A percentile compares a stretch with the other conserved stretches of the same genome.
These are phyloP conservation scores for Cassiopea andromeda DNA, from an alignment of 30 jellyfish, hydroid and myxozoan species.

Conservation along the genomic window DNA sequence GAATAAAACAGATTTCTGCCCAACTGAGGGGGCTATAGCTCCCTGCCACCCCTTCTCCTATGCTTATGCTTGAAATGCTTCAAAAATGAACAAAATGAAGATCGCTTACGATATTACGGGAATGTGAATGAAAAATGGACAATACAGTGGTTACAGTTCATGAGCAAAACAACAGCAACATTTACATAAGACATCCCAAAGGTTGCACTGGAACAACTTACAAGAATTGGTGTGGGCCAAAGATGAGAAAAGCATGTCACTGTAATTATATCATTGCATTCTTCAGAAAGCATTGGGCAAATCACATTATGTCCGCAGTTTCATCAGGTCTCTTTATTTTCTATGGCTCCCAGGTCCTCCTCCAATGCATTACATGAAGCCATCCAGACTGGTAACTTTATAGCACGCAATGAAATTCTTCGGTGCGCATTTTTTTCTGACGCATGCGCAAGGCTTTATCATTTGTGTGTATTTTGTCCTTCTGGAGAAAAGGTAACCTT, in stretches of 20 bases:
- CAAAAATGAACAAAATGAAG: not conserved
- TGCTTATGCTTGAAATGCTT: no score
- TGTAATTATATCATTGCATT: not conserved
- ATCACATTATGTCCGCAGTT: not conserved
- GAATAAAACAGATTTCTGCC: no score
- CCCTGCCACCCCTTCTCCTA: no score
- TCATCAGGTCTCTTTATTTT: not conserved
- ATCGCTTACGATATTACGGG: not conserved
- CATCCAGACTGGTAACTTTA: no score
- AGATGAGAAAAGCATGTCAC: not conserved
- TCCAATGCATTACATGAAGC: no score
- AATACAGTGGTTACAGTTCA: not conserved
- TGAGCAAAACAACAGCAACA: not conserved
- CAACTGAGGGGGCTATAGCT: no score
- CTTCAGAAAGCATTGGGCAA: not conserved
- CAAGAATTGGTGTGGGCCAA: not conserved
- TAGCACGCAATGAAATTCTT: no score
- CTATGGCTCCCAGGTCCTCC: no score
- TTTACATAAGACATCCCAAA: not conserved
- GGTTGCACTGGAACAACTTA: not conserved
- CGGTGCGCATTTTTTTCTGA: no score
- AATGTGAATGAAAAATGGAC: not conserved
- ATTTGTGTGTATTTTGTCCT: no score
- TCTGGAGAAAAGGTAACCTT: no score
- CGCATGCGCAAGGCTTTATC: no score